Evolutionary conservation across 2,113 vertebrate genomes (phyloP).

Genomic region (Oceanites oceanicus): DNA sequence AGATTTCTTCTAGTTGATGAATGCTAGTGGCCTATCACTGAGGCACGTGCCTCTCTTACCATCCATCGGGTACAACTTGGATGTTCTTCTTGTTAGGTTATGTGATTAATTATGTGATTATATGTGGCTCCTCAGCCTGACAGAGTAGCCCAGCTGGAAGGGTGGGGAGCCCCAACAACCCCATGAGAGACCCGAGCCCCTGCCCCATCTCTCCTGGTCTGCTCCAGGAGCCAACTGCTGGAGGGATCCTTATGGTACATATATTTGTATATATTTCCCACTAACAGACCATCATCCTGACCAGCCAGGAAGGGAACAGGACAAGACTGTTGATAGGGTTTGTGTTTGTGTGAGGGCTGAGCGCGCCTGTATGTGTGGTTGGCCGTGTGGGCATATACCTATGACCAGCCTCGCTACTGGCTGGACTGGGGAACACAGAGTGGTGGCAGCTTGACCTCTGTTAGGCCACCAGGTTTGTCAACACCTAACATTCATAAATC

Average conservation of each 20-base stretch:
- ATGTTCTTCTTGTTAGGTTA: accelerated
- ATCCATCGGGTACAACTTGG: accelerated
- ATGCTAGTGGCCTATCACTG: background rate
- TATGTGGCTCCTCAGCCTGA: too few relatives aligned
- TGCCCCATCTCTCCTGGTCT: background rate
- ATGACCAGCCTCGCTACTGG: accelerated
- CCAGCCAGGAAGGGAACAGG: accelerated
- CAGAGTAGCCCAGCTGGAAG: background rate
- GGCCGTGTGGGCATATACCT: background rate
- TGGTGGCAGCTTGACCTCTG: background rate
- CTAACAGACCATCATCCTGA: accelerated
- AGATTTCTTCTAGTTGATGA: background rate
- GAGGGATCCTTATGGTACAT: accelerated
- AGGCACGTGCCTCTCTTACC: accelerated
- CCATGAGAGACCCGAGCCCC: accelerated
- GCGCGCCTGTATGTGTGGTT: accelerated
- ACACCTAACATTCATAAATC: background rate
- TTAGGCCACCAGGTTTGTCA: background rate
- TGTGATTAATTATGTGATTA: background rate
- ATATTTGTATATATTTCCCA: accelerated
- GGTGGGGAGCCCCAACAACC: background rate
- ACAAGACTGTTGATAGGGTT: accelerated
- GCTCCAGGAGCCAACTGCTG: background rate
- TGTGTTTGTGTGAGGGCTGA: accelerated
- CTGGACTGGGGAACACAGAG: accelerated